Evolutionary conservation across 2,797 vertebrate genomes (phyloP).

Genomic region (Anomalospiza imberbis): DNA sequence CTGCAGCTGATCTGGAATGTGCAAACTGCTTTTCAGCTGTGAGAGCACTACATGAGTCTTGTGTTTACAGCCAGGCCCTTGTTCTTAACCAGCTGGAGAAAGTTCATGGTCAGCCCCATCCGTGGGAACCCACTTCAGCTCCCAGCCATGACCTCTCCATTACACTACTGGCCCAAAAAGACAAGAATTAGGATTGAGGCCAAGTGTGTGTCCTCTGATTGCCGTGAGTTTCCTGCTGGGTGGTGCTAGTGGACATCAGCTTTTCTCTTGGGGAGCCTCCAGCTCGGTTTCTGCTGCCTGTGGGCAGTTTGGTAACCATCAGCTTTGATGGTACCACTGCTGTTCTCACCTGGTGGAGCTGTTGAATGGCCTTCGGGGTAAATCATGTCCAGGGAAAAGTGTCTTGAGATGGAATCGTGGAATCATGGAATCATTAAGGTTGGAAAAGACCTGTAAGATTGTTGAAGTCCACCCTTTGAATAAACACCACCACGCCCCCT

Average conservation of each 20-base stretch:
- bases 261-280: background rate
- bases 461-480: background rate
- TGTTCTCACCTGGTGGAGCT: background rate
- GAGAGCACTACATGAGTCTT: background rate
- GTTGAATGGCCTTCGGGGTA: background rate
- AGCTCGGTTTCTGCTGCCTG: background rate
- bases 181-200: background rate
- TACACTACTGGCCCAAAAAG: background rate
- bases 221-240: background rate
- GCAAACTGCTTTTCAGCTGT: background rate
- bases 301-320: background rate
- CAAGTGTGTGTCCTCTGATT: fast-evolving
- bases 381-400: background rate
- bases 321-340: background rate
- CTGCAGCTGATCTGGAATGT: background rate
- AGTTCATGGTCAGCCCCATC: background rate
- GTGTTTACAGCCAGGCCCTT: background rate
- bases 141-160: background rate
- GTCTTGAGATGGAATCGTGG: background rate
- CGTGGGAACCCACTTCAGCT: background rate
- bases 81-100: background rate
- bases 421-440: background rate
- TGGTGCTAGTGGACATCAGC: background rate
- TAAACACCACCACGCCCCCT: fast-evolving
- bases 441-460: background rate